Conservation (phyloP, 2,113 vertebrate species). For the Ochotona princeps region DNA sequence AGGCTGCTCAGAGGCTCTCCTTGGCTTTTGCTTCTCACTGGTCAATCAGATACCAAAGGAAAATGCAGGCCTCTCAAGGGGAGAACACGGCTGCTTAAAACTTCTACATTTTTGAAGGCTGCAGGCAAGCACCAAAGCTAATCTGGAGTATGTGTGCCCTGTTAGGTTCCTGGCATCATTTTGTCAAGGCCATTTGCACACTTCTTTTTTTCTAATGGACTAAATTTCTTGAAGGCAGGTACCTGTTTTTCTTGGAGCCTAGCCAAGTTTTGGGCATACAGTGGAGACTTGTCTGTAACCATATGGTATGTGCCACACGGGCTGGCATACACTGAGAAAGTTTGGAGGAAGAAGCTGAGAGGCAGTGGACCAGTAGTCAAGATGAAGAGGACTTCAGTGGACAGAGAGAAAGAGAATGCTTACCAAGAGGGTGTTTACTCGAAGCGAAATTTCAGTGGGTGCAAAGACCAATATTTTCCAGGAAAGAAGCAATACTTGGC, state of each 20-base stretch:
- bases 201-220: slow-evolving; percentile 10
- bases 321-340: neutral
- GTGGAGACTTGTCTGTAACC: neutral
- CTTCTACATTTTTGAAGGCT: neutral
- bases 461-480: neutral
- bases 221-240: neutral
- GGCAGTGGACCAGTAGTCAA: neutral
- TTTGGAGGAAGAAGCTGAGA: neutral
- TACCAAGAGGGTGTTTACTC: neutral
- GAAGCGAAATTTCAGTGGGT: neutral
- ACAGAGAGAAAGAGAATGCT: neutral
- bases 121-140: neutral
- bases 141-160: neutral
- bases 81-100: neutral
- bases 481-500: neutral
- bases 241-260: neutral
- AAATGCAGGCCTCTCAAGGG: neutral
- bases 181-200: neutral
- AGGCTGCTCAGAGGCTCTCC: neutral
- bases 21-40: neutral
- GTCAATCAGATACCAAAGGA: neutral
- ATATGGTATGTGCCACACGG: neutral
- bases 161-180: too few relatives aligned
- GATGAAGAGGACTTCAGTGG: neutral
- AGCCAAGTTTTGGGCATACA: neutral